Percentiles rank a stretch among this genome's conserved stretches.
phyloP scores from a whole-genome alignment of 2,797 vertebrate species.

The Arrhamphus sclerolepis region DNA sequence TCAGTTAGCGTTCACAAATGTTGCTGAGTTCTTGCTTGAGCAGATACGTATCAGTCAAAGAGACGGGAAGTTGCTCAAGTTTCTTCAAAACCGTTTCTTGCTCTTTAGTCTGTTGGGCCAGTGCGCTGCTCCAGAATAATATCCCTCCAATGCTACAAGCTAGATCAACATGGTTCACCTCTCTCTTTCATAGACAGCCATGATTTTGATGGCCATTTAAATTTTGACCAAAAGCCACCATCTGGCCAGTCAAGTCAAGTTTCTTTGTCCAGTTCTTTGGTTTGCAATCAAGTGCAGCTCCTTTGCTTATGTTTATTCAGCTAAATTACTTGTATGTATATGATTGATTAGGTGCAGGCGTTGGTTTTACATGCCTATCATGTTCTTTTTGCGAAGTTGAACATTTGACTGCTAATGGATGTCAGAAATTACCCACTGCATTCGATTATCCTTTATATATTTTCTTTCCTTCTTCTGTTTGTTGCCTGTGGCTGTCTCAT shows the following conservation, averaged over 20 bases:
- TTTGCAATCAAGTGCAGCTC: background rate
- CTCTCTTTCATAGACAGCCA: background rate
- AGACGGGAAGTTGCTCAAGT: too few relatives aligned
- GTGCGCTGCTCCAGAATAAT: too few relatives aligned
- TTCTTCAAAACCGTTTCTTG: too few relatives aligned
- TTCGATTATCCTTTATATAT: slow-evolving; percentile 25
- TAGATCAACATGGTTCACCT: background rate
- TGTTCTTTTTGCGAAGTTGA: slow-evolving; percentile 9
- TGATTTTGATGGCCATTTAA: background rate
- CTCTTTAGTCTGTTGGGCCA: too few relatives aligned
- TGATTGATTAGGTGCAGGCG: slow-evolving; percentile 1
- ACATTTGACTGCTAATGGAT: slow-evolving; percentile 34
- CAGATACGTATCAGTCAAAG: too few relatives aligned
- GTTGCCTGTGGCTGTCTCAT: slow-evolving; percentile 53
- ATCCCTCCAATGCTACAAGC: too few relatives aligned
- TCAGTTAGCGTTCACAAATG: too few relatives aligned
- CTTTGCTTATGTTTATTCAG: background rate
- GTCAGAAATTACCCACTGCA: slow-evolving; percentile 43
- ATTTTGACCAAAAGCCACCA: background rate
- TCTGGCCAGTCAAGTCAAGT: too few relatives aligned
- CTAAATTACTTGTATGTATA: background rate
- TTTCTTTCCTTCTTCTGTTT: slow-evolving; percentile 3
- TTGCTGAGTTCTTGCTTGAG: too few relatives aligned
- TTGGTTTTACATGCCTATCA: slow-evolving; percentile 7
- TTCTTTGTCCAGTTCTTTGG: background rate